A percentile compares a stretch with the other conserved stretches of the same genome.
Evolutionary conservation across 2,888 invertebrate species (phyloP).

Genomic region (Petrolisthes manimaculis): DNA sequence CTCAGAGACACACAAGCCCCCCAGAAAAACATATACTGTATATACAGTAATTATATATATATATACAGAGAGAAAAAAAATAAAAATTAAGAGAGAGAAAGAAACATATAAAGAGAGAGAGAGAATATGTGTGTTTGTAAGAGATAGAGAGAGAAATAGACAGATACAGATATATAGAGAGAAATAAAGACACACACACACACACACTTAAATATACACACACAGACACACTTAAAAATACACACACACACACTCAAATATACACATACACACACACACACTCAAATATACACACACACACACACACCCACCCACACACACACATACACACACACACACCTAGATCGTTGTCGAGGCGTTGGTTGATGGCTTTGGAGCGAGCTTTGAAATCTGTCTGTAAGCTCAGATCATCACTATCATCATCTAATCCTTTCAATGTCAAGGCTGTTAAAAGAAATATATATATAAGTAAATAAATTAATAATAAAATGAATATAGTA

Average conservation of each 20-base stretch:
- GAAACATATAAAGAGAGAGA: background rate
- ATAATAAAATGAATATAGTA: background rate
- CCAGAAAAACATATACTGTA: background rate
- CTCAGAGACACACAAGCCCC: no score
- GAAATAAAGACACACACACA: conserved; percentile 8
- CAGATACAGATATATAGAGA: conserved; percentile 23
- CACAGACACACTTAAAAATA: no score
- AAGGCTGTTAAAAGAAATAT: conserved; percentile 20
- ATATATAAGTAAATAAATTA: no score
- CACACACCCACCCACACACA: no score
- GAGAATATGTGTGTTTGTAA: background rate
- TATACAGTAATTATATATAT: background rate
- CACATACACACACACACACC: no score
- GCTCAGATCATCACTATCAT: conserved; percentile 30
- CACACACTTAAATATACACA: conserved; percentile 17
- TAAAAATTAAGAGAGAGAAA: background rate
- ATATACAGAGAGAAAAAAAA: conserved; percentile 18
- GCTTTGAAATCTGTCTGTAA: conserved; percentile 69
- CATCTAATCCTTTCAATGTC: conserved; percentile 37
- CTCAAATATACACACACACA: no score
- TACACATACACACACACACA: conserved; percentile 16
- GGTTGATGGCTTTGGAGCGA: conserved; percentile 68
- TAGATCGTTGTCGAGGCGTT: conserved; percentile 67
- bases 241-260: background rate
- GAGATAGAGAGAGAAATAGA: background rate